Percentiles rank a stretch among this genome's conserved stretches.
These are phyloP conservation scores for Eufriesea mexicana DNA, from an alignment of 1,140 invertebrate species.

Conservation along the genomic window DNA sequence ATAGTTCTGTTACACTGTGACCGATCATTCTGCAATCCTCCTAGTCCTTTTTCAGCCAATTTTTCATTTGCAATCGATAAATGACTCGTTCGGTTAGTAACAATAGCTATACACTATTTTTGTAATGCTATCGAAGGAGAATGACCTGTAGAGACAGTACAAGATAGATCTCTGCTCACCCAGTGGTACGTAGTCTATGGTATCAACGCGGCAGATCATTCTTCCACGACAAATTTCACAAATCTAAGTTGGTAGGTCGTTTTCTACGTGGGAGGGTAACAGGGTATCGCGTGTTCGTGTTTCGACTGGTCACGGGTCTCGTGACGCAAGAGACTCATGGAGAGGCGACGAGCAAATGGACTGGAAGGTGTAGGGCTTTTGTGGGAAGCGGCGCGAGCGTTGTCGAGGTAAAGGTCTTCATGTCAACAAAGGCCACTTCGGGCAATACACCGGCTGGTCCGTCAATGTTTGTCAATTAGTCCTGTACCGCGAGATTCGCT, in stretches of 20 bases:
- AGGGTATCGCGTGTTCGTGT: neutral
- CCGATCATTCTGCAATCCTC: too few species aligned
- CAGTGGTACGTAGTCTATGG: too few species aligned
- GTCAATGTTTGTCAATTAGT: constrained; percentile 78
- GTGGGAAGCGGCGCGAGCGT: constrained; percentile 56
- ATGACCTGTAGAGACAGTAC: too few species aligned
- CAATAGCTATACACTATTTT: too few species aligned
- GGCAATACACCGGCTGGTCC: constrained; percentile 55
- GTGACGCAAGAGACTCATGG: neutral
- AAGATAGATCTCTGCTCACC: too few species aligned
- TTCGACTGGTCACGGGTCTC: neutral
- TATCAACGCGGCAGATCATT: neutral
- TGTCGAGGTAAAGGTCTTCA: constrained; percentile 61
- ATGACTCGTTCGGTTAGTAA: too few species aligned
- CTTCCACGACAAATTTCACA: neutral
- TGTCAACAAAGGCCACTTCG: constrained; percentile 74
- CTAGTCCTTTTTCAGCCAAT: too few species aligned
- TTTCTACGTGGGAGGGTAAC: neutral
- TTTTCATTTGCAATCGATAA: too few species aligned
- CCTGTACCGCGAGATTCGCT: constrained; percentile 57
- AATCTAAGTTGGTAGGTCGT: neutral
- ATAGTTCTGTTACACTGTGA: too few species aligned
- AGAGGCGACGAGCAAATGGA: constrained; percentile 68
- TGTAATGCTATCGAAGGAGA: too few species aligned
- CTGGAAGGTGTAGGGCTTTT: constrained; percentile 67